Percentiles rank a stretch among this genome's conserved stretches.
phyloP scores from a whole-genome alignment of 2,113 vertebrate species.

The Hippoglossus stenolepis region DNA sequence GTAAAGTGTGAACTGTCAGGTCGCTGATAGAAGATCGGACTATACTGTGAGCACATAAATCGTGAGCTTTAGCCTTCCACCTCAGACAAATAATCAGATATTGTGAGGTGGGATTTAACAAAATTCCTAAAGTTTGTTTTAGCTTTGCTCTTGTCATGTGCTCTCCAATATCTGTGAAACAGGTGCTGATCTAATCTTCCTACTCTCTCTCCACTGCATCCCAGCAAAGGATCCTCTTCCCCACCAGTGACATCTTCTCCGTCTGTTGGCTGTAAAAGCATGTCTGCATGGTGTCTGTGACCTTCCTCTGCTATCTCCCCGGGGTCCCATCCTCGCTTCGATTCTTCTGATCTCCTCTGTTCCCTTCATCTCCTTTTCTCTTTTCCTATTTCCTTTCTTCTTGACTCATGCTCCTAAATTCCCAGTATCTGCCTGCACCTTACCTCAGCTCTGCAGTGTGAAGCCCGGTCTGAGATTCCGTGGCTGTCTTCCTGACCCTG shows the following conservation, averaged over 20 bases:
- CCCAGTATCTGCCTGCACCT: constrained; percentile 13
- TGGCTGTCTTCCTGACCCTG: constrained; percentile 30
- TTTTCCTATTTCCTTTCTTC: neutral
- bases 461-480: neutral
- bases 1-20: too few relatives aligned
- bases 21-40: too few relatives aligned
- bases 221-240: neutral
- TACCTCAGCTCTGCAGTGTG: neutral
- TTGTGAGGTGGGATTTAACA: too few relatives aligned
- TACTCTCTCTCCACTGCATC: neutral
- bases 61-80: too few relatives aligned
- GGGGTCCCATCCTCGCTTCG: constrained; percentile 17
- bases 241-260: constrained; percentile 23
- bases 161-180: constrained; percentile 15
- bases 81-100: too few relatives aligned
- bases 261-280: constrained; percentile 20
- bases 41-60: too few relatives aligned
- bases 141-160: neutral
- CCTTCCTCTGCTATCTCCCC: constrained; percentile 37
- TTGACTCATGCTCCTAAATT: neutral
- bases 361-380: neutral
- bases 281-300: constrained; percentile 16
- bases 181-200: constrained; percentile 20
- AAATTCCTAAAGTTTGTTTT: neutral
- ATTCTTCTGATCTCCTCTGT: too few relatives aligned